These are phyloP conservation scores for Quiscalus mexicanus DNA, from an alignment of 2,113 vertebrate genomes.

Conservation along the genomic window DNA sequence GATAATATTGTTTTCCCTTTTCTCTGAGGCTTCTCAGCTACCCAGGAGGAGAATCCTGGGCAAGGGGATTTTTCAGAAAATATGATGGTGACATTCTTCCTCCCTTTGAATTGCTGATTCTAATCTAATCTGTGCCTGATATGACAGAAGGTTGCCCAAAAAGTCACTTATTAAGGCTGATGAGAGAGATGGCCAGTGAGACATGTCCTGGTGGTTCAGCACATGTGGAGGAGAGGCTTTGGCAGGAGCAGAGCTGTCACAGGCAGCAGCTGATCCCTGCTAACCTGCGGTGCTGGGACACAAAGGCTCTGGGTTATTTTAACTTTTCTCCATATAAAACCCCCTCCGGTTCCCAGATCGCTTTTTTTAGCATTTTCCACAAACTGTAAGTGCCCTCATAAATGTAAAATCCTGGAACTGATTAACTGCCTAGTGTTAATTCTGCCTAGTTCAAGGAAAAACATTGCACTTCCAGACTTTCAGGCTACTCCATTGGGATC, in stretches of 20 bases:
- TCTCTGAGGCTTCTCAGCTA: too few species aligned
- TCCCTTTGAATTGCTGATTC: neutral
- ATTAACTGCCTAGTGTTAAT: constrained; percentile 44
- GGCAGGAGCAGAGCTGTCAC: neutral
- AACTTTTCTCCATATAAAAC: neutral
- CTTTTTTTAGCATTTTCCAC: constrained; percentile 32
- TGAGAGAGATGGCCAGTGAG: neutral
- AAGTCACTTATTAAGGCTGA: neutral
- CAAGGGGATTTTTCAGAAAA: too few species aligned
- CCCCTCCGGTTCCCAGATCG: neutral
- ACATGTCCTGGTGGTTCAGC: neutral
- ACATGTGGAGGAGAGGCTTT: neutral
- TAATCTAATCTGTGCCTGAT: neutral
- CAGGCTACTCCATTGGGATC: neutral
- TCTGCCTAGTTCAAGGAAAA: constrained; percentile 30
- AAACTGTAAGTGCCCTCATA: neutral
- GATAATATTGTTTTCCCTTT: too few species aligned
- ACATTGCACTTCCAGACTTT: neutral
- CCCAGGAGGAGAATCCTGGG: too few species aligned
- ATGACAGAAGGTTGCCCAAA: neutral
- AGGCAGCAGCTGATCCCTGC: neutral
- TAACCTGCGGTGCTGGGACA: neutral
- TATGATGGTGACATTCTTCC: neutral
- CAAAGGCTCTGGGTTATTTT: neutral
- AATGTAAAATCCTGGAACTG: constrained; percentile 29